Base-by-base conservation (phyloP, 2,797 vertebrate species). In the Oceanodroma leucorhoa region DNA sequence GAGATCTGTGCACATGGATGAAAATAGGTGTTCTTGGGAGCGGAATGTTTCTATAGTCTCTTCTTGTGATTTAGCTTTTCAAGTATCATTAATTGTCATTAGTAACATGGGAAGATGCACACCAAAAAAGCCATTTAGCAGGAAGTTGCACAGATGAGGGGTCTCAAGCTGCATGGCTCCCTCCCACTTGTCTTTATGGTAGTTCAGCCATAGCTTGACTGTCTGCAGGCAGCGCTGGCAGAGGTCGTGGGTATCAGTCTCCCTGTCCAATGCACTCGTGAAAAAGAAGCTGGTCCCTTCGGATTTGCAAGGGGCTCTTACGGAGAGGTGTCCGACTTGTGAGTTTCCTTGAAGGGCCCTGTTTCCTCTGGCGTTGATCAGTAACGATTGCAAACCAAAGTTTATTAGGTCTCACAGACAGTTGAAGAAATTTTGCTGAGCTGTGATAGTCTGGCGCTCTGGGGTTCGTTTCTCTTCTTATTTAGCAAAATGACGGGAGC, bases 1-100 rank as follows among this genome's bases (percentile, higher is more conserved):
- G 86, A 71, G 89, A 89, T 85, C 75, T 61, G 67, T 87, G 90
- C 60, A 30, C 61, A 5, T 61, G 86, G 75, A 65, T 87, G 82
- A 81, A 83, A 95, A 96, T 73, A 83, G 83, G 12, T 79, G 45
- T 79, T 93, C 77, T 55, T 62, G 55, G 90, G 60, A 89, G 86
- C 3, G 27, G 45, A 72, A 79, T 89, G 86, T 72, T 90, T 84
- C 88, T 87, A 78, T 34, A 23, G 41, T 53, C 71, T 65, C 79
- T 60, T 30, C 77, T 89, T 80, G 78, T 89, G 73, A 93, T 95
- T 87, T 84, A 76, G 72, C 83, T 58, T 80, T 82, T 83, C 71
- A 55, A 76, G 80, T 77, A 21, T 64, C 60, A 17, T 76, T 95
- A 87, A 80, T 94, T 85, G 92, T 85, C 81, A 22, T 90, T 89